Percentiles rank a stretch among this genome's conserved stretches.
Evolutionary conservation across 2,113 vertebrate species (phyloP).

Genomic region (Ceyx margarethae): DNA sequence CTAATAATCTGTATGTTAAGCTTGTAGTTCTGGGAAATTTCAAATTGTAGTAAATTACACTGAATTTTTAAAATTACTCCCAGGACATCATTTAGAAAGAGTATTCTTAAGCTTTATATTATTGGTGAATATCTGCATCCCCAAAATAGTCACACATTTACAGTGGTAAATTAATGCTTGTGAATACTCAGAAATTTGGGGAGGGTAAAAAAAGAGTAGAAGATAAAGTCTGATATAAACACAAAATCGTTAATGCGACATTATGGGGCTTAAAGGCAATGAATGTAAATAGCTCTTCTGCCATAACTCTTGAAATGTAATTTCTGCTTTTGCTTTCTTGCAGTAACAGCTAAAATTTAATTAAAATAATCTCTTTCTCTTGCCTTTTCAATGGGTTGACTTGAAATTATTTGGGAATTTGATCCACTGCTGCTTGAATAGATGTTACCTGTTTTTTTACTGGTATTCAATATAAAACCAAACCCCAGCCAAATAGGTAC

Average conservation of each 20-base stretch:
- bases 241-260: not conserved
- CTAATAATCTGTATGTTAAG: not conserved
- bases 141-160: not conserved
- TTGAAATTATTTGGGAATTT: conserved; percentile 50
- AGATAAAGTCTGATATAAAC: not conserved
- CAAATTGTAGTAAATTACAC: not conserved
- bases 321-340: not conserved
- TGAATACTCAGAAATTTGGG: not conserved
- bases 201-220: not conserved
- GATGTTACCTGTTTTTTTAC: conserved; percentile 54
- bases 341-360: conserved; percentile 38
- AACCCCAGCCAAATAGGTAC: conserved; percentile 32
- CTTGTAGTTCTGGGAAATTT: not conserved
- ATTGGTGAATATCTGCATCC: not conserved
- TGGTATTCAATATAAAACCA: conserved; percentile 71
- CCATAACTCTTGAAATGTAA: not conserved
- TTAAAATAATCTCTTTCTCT: conserved; percentile 7
- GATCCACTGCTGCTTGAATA: conserved; percentile 17
- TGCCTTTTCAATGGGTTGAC: not conserved
- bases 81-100: not conserved
- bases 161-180: not conserved
- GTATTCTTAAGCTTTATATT: not conserved
- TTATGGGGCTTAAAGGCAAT: not conserved
- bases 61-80: not conserved
- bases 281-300: not conserved